A percentile compares a stretch with the other conserved stretches of the same genome.
Evolutionary conservation across 2,113 vertebrate genomes (phyloP).

Genomic region (Conger conger): DNA sequence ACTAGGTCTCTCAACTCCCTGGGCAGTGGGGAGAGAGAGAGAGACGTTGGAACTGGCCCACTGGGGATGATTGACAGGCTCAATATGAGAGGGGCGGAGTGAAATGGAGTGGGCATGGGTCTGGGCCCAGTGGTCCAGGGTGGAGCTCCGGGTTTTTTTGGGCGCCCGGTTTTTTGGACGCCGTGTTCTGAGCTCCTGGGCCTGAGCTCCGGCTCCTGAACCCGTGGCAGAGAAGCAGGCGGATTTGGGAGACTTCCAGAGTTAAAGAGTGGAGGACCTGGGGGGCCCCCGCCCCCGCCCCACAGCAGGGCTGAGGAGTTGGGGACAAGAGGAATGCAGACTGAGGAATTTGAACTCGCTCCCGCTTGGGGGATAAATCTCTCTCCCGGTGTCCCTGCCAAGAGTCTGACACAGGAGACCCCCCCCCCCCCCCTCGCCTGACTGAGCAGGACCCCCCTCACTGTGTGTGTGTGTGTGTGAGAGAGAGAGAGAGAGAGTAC

Average conservation of each 20-base stretch:
- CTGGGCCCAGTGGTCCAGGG: no score
- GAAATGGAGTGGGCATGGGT: not conserved
- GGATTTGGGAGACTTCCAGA: not conserved
- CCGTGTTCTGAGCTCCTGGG: no score
- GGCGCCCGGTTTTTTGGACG: no score
- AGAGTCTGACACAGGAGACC: constrained; percentile 26
- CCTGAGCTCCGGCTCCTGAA: not conserved
- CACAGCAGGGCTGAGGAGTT: not conserved
- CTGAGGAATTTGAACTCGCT: constrained; percentile 7
- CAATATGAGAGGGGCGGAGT: not conserved
- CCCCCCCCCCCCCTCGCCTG: not conserved
- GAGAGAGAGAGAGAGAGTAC: constrained; percentile 24
- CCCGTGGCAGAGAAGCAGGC: not conserved
- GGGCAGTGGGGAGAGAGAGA: not conserved
- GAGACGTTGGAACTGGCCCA: not conserved
- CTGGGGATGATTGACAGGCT: not conserved
- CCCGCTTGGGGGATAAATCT: constrained; percentile 19
- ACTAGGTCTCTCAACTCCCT: not conserved
- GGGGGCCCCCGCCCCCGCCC: not conserved
- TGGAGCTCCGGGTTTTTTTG: no score
- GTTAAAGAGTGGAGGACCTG: not conserved
- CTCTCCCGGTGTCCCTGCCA: constrained; percentile 13
- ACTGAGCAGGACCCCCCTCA: no score
- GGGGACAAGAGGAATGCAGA: constrained; percentile 6
- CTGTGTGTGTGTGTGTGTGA: not conserved